Evolutionary conservation across 2,797 vertebrate genomes (phyloP).

Genomic region (Stomatorhinus walkeri): DNA sequence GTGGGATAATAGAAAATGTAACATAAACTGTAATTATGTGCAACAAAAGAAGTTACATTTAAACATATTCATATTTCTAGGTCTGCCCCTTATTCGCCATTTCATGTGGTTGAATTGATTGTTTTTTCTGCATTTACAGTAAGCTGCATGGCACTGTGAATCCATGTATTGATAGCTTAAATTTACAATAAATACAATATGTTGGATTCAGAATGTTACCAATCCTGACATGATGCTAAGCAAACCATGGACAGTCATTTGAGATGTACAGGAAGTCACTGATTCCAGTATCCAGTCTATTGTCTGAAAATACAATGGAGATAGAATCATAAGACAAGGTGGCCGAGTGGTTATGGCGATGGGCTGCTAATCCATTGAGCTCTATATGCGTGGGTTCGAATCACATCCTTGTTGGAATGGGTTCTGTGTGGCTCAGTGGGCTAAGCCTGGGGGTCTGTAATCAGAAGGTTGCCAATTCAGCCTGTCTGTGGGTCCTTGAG

Average conservation of each 20-base stretch:
- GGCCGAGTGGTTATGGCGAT: constrained; percentile 84
- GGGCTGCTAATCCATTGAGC: constrained; percentile 76
- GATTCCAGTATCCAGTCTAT: not conserved
- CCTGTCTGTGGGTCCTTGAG: not conserved
- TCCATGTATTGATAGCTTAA: not conserved
- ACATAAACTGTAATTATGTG: not conserved
- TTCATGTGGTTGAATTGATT: not conserved
- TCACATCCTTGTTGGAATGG: constrained; percentile 67
- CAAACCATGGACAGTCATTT: not conserved
- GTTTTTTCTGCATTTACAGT: not conserved
- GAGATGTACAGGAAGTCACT: not conserved
- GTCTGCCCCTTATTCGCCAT: not conserved
- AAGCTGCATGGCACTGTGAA: not conserved
- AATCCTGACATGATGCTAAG: not conserved
- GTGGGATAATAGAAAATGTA: not conserved
- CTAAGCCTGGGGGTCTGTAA: too few species aligned
- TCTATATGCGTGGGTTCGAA: constrained; percentile 81
- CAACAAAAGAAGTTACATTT: not conserved
- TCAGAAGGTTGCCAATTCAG: not conserved
- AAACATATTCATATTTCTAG: not conserved
- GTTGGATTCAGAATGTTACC: not conserved
- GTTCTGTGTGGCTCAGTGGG: not conserved
- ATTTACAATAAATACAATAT: not conserved
- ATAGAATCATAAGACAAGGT: not conserved
- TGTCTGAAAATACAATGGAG: not conserved